Base-by-base conservation (phyloP, 1,140 invertebrate species). In the Oreohelix idahoensis region DNA sequence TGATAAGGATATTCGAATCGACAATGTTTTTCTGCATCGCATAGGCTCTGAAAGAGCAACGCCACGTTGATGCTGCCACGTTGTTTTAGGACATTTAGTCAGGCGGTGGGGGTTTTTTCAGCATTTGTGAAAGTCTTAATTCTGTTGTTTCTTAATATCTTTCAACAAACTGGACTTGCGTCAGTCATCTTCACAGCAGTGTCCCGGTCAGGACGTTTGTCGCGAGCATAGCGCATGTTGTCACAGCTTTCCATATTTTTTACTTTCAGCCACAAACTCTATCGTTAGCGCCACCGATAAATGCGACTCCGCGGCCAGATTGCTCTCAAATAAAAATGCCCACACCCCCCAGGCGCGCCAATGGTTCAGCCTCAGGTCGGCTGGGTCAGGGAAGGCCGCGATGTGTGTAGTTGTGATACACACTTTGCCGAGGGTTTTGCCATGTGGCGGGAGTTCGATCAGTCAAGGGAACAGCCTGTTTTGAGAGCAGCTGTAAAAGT, bases 351-450 rank as follows among this genome's bases (percentile, higher is more conserved):
- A 8, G 15, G 49, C 15, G 42, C 23, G 15, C 15, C 23, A 70
- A 82, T 82, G 80, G 80, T 82, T 82, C 39, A 51, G 80, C 36
- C 80, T n/a, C 5, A 75, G 80, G 80, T 82, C 80, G 51, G 35
- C 80, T 75, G 51, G 80, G 80, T 82, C 80, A 82, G n/a, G 80
- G 38, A 32, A 74, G 69, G 79, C 80, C 80, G 49, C 51, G 1
- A 58, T 75, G 80, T 82, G 80, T 82, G 80, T 82, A 82, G 70
- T 82, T 75, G 38, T 71, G 36, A 39, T 74, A 73, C 51, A 82
- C 80, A 82, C 80, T 58, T 39, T 23, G n/a, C 70, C 39, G 79
- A 36, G n/a, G 38, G 26, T 49, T 51, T 66, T 20, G 11, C 39
- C 69, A 23, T 49, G 80, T 29, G 70, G 80, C 4, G 45, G 71